Base-by-base conservation (phyloP, 2,113 vertebrate genomes). In the Tetrax tetrax region DNA sequence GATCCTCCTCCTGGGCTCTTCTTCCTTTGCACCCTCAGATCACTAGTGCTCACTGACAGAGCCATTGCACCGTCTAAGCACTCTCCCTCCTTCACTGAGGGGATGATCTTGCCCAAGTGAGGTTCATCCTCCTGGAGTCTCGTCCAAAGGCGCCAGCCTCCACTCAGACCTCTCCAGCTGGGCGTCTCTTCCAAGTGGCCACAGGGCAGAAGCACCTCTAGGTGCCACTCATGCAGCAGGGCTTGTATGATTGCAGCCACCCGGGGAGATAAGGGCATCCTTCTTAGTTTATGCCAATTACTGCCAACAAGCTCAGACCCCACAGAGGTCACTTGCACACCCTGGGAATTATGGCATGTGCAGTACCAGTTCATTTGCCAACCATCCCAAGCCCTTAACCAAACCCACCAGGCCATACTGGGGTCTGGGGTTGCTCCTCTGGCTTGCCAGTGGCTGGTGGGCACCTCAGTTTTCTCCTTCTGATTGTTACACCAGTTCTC, bases 341-440 rank as follows among this genome's bases (percentile, higher is more conserved):
- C 27, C 28, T 17, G 17, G 53, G 27, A 54, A 54, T 54, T 29
- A 54, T 27, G 27, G 53, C 15, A 54, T 18, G 53, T 54, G 53
- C 53, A 47, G 13, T 10, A 65, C 61, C 37, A 27, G 12, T 29
- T 71, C 56, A 25, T 12, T 28, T 14, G 33, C 29, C 50, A 47
- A 63, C 28, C 35, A 77, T 21, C 43, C 66, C 28, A 37, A 15
- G 24, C 14, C 24, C 27, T 48, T 37, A 12, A 51, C 48, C 45
- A 80, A 70, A 76, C 43, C 3, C 7, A 33, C 20, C 12, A 33
- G 47, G 13, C 17, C 45, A 0, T 31, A 13, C 0, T 27, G 16
- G 18, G 4, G 4, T 31, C 28, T 60, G 53, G 12, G 9, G 2
- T 14, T 25, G 9, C 22, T 56, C 33, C 50, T 64, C 54, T 57